Evolutionary conservation across 1,140 invertebrate genomes (phyloP), one percentile per base, ranked within the genome.

Genomic region (Trichogramma pretiosum): DNA sequence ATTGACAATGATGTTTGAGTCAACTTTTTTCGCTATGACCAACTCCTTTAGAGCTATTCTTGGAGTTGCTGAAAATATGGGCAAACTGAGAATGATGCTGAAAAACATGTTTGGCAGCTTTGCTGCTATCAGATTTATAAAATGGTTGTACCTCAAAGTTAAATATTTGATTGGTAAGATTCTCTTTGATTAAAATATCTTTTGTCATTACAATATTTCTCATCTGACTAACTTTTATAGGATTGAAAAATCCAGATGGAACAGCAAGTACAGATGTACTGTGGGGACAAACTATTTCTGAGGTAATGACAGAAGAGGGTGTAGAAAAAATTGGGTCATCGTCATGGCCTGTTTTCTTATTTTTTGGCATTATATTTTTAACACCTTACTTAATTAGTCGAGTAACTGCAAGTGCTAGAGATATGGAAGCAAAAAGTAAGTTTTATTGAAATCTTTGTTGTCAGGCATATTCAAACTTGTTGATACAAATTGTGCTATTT

Each of bases 1-100:
- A 37, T 80, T 98, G 9, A 89, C 91, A 18, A 92, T 94, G 78
- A 95, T 98, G 88, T 68, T 98, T 23, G 94, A 97, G 61, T 96
- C 92, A 13, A 96, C 93, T 49, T 95, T 93, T 65, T 85, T 89
- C 68, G 93, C 94, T 16, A 78, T 98, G 56, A 89, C 93, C 11
- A 94, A 85, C 67, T 96, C 93, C 5, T 98, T 98, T 65, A 75
- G 88, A 60, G 93, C 94, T 34, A 89, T 98, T 54, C 73, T 98
- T 26, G 90, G 91, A 41, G 93, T 98, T 2, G 93, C 93, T 24
- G 92, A 98, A 54, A 94, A 96, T 70, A 85, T 98, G 70, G 84
- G 86, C 5, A 73, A 86, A 53, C 66, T 97, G 40, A 79, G 87
- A 45, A 78, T 79, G 10, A 81, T 94, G 54, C 83, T 97, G 61